These are phyloP conservation scores for Agrotis puta DNA, from an alignment of 2,888 invertebrate species.

Conservation along the genomic window DNA sequence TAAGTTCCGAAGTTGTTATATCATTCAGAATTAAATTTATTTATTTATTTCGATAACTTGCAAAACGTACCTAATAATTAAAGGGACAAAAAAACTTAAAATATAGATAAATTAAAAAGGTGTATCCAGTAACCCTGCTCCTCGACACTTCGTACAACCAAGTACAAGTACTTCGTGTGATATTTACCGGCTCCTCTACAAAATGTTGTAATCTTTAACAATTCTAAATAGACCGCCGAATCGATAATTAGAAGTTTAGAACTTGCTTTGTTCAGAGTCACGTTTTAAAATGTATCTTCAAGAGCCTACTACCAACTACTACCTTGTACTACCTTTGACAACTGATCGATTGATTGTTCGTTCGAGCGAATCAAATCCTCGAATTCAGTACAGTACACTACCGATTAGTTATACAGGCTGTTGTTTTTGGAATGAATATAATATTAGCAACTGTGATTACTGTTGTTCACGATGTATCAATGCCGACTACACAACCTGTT, in stretches of 20 bases:
- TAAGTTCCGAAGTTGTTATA: background rate
- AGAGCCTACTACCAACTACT: too few relatives aligned
- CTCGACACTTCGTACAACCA: slow-evolving; percentile 56
- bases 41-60: too few relatives aligned
- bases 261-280: slow-evolving; percentile 78
- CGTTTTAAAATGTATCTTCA: slow-evolving; percentile 71
- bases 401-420: slow-evolving; percentile 37
- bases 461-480: slow-evolving; percentile 6
- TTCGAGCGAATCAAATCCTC: slow-evolving; percentile 44
- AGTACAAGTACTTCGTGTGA: slow-evolving; percentile 30
- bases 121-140: slow-evolving; percentile 33
- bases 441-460: background rate
- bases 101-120: too few relatives aligned
- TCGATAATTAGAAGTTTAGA: slow-evolving; percentile 75
- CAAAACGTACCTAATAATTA: too few relatives aligned
- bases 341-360: slow-evolving; percentile 74
- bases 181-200: slow-evolving; percentile 60
- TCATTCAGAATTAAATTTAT: background rate
- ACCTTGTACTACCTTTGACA: slow-evolving; percentile 74
- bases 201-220: slow-evolving; percentile 75
- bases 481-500: background rate
- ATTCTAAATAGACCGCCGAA: slow-evolving; percentile 73
- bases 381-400: slow-evolving; percentile 22
- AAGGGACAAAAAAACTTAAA: too few relatives aligned
- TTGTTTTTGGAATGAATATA: slow-evolving; percentile 28